phyloP scores from a whole-genome alignment of 2,113 vertebrate genomes.

The Oryzias curvinotus region DNA sequence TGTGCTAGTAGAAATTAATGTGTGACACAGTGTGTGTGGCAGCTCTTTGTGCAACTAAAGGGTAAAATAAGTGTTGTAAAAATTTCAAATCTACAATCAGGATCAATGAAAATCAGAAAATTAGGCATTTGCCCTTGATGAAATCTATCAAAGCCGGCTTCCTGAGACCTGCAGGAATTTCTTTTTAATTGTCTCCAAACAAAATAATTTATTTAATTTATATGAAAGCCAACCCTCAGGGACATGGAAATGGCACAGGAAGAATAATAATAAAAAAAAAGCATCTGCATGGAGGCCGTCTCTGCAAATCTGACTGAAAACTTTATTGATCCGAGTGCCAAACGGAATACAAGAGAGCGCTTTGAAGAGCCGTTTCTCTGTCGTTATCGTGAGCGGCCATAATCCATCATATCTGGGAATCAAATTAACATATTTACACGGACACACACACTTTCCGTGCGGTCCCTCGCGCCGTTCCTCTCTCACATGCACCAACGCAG shows the following conservation, averaged over 20 bases:
- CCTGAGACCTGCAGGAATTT: background rate
- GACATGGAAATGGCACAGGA: slow-evolving; percentile 37
- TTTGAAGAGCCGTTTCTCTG: slow-evolving; percentile 70
- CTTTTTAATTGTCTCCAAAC: slow-evolving; percentile 35
- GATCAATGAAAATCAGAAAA: no score
- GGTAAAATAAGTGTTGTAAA: no score
- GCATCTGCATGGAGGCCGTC: slow-evolving; percentile 37
- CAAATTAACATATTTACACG: slow-evolving; percentile 71
- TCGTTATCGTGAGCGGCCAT: slow-evolving; percentile 65
- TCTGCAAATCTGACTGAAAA: slow-evolving; percentile 54
- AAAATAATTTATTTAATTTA: slow-evolving; percentile 21
- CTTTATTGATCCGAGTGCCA: slow-evolving; percentile 72
- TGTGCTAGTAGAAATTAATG: no score
- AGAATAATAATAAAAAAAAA: slow-evolving; percentile 20
- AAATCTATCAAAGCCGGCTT: slow-evolving; percentile 20
- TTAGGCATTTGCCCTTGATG: no score
- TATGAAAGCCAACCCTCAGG: slow-evolving; percentile 19
- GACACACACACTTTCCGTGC: slow-evolving; percentile 43
- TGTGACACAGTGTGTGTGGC: no score
- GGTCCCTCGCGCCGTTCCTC: slow-evolving; percentile 38
- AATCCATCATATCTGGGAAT: slow-evolving; percentile 76
- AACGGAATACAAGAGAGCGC: slow-evolving; percentile 51
- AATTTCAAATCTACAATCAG: no score
- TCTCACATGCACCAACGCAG: slow-evolving; percentile 35
- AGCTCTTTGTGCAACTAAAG: no score